Base-by-base conservation (phyloP, 2,113 vertebrate species). In the Heloderma charlesbogerti region DNA sequence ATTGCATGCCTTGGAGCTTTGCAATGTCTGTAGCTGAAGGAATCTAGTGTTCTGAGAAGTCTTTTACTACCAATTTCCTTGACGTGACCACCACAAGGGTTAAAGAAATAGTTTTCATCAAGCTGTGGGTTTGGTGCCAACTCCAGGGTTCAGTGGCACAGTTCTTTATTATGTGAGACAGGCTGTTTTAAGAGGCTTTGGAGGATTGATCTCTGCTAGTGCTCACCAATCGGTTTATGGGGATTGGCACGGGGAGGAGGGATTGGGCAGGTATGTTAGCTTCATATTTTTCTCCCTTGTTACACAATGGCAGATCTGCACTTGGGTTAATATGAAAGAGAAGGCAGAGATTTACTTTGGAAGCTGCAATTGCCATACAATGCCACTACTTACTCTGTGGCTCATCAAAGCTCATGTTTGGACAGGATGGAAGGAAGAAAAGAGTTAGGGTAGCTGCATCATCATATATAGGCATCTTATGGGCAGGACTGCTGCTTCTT, bases 201-300 rank as follows among this genome's bases (percentile, higher is more conserved):
- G 1, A 27, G 84, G 63, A 67, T 88, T 92, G 91, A 96, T 91
- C 94, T 91, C 92, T 88, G 31, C 48, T 4, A 89, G 85, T 40
- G 51, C 87, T 75, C 60, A 69, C 48, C 86, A 85, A 78, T 92
- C 45, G 79, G 84, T 95, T 94, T 95, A 91, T 0, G 86, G 94
- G 89, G 93, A 43, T 95, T 96, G 95, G 93, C 69, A n/a, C 31
- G 1, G 92, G 95, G 85, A 94, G 90, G 85, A 66, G 60, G 87
- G 71, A 84, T 63, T 81, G 72, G 87, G 31, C 29, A 0, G 0
- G 40, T 89, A 88, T 6, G 1, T 18, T 20, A 66, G 2, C 37
- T 27, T 40, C 81, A 0, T 40, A 78, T 43, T 87, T 94, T 87
- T 54, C 87, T 91, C 87, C 48, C 77, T 22, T 87, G 37, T 84